Conservation (phyloP, 2,113 vertebrate genomes). For the Lucifuga dentata region DNA sequence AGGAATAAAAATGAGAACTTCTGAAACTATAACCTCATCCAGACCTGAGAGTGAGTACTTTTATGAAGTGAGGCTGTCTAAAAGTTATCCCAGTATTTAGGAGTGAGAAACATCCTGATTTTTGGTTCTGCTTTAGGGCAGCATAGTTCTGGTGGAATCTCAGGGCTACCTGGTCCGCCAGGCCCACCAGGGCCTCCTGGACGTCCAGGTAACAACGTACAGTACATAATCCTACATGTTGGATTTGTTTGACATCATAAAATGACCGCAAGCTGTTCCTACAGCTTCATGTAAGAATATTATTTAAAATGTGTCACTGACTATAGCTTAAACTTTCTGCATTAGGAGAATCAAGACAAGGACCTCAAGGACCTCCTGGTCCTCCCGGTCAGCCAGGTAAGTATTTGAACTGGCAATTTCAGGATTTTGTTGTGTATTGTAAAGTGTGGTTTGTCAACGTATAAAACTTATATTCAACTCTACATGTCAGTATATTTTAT, state of each 20-base stretch:
- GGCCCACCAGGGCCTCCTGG: constrained; percentile 80
- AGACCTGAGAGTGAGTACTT: constrained; percentile 63
- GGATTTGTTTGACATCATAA: background rate
- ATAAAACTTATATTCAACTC: too few species aligned
- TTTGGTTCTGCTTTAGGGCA: constrained; percentile 53
- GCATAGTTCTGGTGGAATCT: constrained; percentile 13
- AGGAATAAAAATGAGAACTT: constrained; percentile 64
- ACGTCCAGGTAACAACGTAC: constrained; percentile 72
- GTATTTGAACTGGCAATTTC: constrained; percentile 14
- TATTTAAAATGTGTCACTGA: constrained; percentile 9
- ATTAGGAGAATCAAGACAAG: constrained; percentile 77
- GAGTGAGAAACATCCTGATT: background rate
- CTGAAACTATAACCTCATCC: constrained; percentile 66
- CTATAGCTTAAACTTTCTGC: background rate
- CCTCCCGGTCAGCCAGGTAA: constrained; percentile 86
- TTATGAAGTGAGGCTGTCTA: background rate
- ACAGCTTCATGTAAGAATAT: too few species aligned
- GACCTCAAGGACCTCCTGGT: constrained; percentile 86
- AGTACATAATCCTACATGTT: background rate
- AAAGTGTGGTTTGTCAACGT: too few species aligned
- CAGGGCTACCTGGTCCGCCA: constrained; percentile 48
- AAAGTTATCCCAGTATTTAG: background rate
- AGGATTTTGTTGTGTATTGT: background rate
- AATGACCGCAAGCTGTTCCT: background rate
- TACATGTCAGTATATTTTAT: too few species aligned